A percentile compares a stretch with the other conserved stretches of the same genome.
phyloP scores from a whole-genome alignment of 1,140 invertebrate genomes.

The Lithobius niger region DNA sequence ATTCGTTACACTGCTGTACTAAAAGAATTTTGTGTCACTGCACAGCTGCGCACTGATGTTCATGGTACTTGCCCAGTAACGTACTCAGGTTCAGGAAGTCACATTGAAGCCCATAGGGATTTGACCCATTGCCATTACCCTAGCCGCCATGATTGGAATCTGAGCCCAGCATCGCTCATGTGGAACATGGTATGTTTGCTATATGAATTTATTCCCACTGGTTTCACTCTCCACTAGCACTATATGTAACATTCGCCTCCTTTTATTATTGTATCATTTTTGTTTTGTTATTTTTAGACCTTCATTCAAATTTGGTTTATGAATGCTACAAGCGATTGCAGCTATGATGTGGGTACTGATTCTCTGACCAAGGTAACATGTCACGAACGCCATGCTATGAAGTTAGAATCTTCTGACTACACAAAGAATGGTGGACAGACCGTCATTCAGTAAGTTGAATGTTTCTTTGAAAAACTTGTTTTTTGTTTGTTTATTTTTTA shows the following conservation, averaged over 20 bases:
- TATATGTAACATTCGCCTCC: neutral
- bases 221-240: neutral
- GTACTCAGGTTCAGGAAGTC: neutral
- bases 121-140: conserved; percentile 11
- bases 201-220: too few relatives aligned
- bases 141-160: conserved; percentile 8
- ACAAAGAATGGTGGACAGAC: conserved; percentile 13
- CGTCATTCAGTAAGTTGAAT: conserved; percentile 15
- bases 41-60: conserved; percentile 12
- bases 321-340: conserved; percentile 10
- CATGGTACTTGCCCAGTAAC: conserved; percentile 14
- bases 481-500: too few relatives aligned
- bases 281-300: conserved; percentile 11
- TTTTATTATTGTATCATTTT: neutral
- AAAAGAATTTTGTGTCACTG: too few relatives aligned
- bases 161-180: conserved; percentile 13
- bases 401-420: conserved; percentile 10
- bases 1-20: too few relatives aligned
- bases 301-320: conserved; percentile 14
- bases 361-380: conserved; percentile 9
- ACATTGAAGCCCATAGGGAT: conserved; percentile 4
- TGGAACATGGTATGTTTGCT: conserved; percentile 16
- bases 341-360: neutral
- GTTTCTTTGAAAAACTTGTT: too few relatives aligned
- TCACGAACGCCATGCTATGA: conserved; percentile 15